Percentiles rank a stretch among this genome's conserved stretches.
Conservation (phyloP, 2,113 vertebrate genomes). For the Phrynosoma blainvillii region DNA sequence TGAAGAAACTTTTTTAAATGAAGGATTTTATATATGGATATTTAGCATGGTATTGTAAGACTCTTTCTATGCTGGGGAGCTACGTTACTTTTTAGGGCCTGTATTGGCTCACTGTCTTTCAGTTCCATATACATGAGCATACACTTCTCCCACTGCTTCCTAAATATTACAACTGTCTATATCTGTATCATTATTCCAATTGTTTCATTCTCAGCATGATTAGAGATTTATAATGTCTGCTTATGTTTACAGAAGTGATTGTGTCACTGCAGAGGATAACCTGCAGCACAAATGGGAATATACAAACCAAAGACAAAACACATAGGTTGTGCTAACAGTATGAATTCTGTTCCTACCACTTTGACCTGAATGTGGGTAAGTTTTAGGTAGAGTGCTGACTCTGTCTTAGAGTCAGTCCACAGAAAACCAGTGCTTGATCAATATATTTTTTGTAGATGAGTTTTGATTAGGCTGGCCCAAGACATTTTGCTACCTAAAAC, state of each 20-base stretch:
- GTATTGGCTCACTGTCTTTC: not conserved
- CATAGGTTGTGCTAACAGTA: not conserved
- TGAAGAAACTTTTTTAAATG: conserved; percentile 31
- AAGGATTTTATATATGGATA: conserved; percentile 43
- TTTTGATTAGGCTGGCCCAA: no score
- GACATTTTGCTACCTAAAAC: no score
- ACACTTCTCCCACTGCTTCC: no score
- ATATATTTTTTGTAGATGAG: not conserved
- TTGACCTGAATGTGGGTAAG: not conserved
- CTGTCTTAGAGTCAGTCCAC: not conserved
- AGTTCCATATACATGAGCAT: not conserved
- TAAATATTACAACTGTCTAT: not conserved
- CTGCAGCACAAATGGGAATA: not conserved
- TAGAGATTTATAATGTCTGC: not conserved
- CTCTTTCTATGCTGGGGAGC: not conserved
- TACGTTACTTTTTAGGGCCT: not conserved
- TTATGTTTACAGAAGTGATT: not conserved
- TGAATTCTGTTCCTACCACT: not conserved
- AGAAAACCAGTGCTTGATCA: not conserved
- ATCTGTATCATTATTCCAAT: not conserved
- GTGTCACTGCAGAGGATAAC: not conserved
- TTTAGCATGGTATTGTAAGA: not conserved
- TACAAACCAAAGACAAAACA: not conserved
- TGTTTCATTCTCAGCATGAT: not conserved
- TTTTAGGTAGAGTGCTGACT: not conserved